These are phyloP conservation scores for Tetrao urogallus DNA, from an alignment of 2,113 vertebrate genomes.

Conservation along the genomic window DNA sequence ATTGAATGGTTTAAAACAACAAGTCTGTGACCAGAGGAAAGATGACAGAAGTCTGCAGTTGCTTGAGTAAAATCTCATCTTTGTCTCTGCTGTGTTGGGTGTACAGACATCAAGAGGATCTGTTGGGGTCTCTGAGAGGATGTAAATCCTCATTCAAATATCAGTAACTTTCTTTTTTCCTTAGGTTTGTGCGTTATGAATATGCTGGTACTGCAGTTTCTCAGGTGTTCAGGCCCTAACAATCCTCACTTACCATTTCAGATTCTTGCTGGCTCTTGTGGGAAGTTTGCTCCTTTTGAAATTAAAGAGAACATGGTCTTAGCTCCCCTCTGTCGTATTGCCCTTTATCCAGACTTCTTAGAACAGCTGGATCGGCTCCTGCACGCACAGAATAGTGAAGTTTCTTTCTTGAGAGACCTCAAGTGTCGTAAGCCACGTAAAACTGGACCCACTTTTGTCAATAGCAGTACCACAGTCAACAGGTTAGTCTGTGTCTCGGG, in stretches of 20 bases:
- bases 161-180: not conserved
- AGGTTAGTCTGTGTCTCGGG: slow-evolving; percentile 60
- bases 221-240: not conserved
- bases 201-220: not conserved
- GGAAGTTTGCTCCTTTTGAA: slow-evolving; percentile 98
- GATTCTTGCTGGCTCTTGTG: slow-evolving; percentile 93
- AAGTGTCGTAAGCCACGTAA: slow-evolving; percentile 78
- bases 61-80: not conserved
- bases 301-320: slow-evolving; percentile 95
- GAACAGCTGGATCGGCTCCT: slow-evolving; percentile 87
- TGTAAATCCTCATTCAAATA: not conserved
- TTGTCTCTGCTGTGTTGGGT: not conserved
- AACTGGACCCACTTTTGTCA: slow-evolving; percentile 81
- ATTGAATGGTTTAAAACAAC: not conserved
- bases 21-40: not conserved
- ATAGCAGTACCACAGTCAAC: not conserved
- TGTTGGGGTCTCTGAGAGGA: not conserved
- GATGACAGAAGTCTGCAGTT: not conserved
- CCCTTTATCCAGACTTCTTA: slow-evolving; percentile 80
- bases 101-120: not conserved
- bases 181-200: not conserved
- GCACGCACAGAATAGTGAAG: slow-evolving; percentile 55
- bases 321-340: slow-evolving; percentile 86
- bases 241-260: slow-evolving; percentile 29
- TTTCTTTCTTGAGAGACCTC: slow-evolving; percentile 84